Evolutionary conservation across 2,888 invertebrate genomes (phyloP), one percentile per base, ranked within the genome.

Genomic region (Cantharis rustica): DNA sequence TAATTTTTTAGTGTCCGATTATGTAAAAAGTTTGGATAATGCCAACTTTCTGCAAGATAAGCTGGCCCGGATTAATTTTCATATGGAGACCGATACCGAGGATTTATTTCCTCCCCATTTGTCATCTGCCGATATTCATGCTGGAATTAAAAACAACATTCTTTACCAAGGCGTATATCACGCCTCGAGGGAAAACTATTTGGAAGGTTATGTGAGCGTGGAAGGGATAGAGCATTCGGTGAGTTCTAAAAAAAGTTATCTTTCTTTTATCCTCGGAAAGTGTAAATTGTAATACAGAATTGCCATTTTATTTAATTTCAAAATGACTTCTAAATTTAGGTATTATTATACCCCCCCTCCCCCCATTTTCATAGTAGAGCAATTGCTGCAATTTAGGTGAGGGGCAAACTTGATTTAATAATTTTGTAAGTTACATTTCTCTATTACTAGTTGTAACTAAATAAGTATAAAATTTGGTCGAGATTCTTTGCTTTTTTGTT

Each of bases 131-230:
- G 93, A 95, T 85, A 90, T 98, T 16, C 94, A 96, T 77, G 90
- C 91, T 0, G 97, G 97, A 0, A 92, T 98, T 64, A 94, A 95
- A 84, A 91, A 90, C 78, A 96, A 95, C 0, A 92, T 90, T 80
- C 89, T 95, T 5, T 86, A 93, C 62, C 97, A 95, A 86, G 98
- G 98, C 0, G 92, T 93, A 0, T 96, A 95, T 85, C 90, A 93
- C 84, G 95, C 97, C 0, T 97, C 97, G 0, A 90, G 96, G 71
- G 98, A 98, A 84, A 99, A 99, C 88, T 98, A 95, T 86, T 89
- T 98, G 13, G 99, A 99, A 88, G 99, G 97, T 10, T 93, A 91
- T 78, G 96, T 96, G 10, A 93, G 92, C 86, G 93, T 96, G 1
- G 95, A 95, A 84, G 92, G 93, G 13, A 92, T 91, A 85, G 95